Evolutionary conservation across 1,140 invertebrate species (phyloP), one percentile per base, ranked within the genome.

Genomic region (Drosophila melanica): DNA sequence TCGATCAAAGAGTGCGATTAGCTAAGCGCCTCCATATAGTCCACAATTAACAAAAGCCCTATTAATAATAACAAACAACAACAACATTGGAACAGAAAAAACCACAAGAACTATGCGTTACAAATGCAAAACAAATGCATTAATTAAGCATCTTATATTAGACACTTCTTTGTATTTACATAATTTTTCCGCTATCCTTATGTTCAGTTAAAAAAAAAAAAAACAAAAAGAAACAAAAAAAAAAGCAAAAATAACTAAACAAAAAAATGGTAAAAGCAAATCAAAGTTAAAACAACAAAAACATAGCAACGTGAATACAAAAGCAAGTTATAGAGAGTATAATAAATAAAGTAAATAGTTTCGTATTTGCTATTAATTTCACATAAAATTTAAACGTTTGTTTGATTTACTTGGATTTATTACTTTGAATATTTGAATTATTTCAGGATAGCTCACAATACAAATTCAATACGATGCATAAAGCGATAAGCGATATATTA

Each of bases 341-440:
- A 90, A 90, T 87, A 77, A 84, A 84, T 80, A 87, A 90, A 87
- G 67, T 82, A 86, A 86, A 90, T 90, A 90, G 87, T 90, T 87
- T 90, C 89, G 84, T 90, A 90, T 87, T 90, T 90, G 79, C 75
- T 79, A 77, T 55, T 77, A 77, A 80, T 80, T 80, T 80, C 77
- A 77, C 77, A 79, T 66, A 79, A 73, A 79, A 44, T 41, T 55
- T 9, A 23, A 54, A 35, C 23, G 6, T 45, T 48, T 64, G 54
- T 72, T 65, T 75, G 7, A 57, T 65, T 66, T 14, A 51, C 30
- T 23, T 23, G 20, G 2, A 23, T 23, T 23, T 23, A 3, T 2
- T 3, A 23, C 20, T 23, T 23, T 23, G 20, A 23, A 35, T 9
- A 45, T n/a, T 27, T 10, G 16, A 18, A 18, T 16, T 20, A 3